These are phyloP conservation scores for Stichopus horrens DNA, from an alignment of 53 echinoderm and acorn worm species.

Conservation along the genomic window DNA sequence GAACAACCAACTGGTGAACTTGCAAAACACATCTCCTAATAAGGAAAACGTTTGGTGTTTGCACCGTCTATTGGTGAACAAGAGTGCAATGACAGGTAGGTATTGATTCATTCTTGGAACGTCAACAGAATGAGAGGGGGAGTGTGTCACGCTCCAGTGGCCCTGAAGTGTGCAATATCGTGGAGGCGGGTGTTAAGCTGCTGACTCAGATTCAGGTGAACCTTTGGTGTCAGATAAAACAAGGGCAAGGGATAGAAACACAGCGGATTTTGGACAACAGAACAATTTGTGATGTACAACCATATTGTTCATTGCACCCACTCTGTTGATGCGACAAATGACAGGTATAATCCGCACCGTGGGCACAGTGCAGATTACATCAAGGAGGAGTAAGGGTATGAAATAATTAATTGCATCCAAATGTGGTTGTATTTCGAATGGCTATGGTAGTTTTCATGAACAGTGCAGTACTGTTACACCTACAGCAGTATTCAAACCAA, in stretches of 20 bases:
- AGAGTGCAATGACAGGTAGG: not conserved
- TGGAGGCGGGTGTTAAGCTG: constrained; percentile 37
- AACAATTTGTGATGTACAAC: not conserved
- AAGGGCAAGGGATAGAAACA: not conserved
- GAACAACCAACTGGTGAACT: not conserved
- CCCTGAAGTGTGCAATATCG: not conserved
- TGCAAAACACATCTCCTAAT: not conserved
- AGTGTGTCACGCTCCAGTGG: not conserved
- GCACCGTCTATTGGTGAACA: not conserved
- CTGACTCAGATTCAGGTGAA: constrained; percentile 47
- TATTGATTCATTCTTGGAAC: not conserved
- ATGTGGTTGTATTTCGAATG: too few species aligned
- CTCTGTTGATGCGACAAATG: too few species aligned
- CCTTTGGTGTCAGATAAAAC: constrained; percentile 23
- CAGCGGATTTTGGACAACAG: not conserved
- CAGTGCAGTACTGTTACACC: too few species aligned
- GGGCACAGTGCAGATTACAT: too few species aligned
- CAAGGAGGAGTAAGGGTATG: too few species aligned
- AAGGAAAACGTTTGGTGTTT: not conserved
- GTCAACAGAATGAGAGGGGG: not conserved
- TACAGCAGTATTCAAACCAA: too few species aligned
- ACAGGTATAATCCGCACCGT: too few species aligned
- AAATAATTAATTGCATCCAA: too few species aligned
- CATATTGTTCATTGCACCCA: too few species aligned
- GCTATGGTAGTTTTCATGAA: too few species aligned